These are phyloP conservation scores for Agelas oroides DNA, from an alignment of 37 sponge, comb jelly and placozoan species.

Conservation along the genomic window DNA sequence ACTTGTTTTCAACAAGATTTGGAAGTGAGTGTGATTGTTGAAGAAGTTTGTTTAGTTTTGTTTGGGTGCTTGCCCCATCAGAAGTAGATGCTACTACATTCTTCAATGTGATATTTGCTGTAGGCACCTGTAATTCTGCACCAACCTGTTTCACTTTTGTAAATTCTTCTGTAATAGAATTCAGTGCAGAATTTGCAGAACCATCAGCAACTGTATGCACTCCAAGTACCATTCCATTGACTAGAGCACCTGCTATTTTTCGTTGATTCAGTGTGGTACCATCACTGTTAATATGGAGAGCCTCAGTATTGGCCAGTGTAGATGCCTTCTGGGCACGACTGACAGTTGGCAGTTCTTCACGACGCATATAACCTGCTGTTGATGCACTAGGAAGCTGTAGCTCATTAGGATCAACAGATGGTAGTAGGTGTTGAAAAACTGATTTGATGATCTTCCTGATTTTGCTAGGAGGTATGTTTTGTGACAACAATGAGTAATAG, in stretches of 20 bases:
- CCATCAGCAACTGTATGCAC: conserved; percentile 29
- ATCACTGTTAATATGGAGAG: conserved; percentile 24
- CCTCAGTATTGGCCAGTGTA: background rate
- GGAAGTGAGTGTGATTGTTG: background rate
- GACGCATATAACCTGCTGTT: conserved; percentile 22
- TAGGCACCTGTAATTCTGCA: background rate
- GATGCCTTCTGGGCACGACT: conserved; percentile 14
- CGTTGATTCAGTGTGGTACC: conserved; percentile 25
- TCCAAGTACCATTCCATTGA: conserved; percentile 33
- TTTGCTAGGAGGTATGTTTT: conserved; percentile 24
- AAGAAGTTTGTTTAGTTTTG: conserved; percentile 9
- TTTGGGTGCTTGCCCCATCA: conserved; percentile 29
- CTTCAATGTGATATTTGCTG: too few relatives aligned
- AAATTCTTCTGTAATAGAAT: background rate
- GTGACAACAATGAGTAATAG: conserved; percentile 23
- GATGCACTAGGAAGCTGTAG: conserved; percentile 11
- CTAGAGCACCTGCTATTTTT: conserved; percentile 27
- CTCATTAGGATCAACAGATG: background rate
- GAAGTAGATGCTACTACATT: conserved; percentile 27
- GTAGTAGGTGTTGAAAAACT: conserved; percentile 4
- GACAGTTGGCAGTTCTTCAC: conserved; percentile 26
- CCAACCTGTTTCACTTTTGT: background rate
- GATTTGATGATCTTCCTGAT: background rate
- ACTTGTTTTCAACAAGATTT: conserved; percentile 31
- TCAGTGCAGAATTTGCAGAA: background rate